These are phyloP conservation scores for Hipparchia sbordonii DNA, from an alignment of 2,888 invertebrate genomes.

Conservation along the genomic window DNA sequence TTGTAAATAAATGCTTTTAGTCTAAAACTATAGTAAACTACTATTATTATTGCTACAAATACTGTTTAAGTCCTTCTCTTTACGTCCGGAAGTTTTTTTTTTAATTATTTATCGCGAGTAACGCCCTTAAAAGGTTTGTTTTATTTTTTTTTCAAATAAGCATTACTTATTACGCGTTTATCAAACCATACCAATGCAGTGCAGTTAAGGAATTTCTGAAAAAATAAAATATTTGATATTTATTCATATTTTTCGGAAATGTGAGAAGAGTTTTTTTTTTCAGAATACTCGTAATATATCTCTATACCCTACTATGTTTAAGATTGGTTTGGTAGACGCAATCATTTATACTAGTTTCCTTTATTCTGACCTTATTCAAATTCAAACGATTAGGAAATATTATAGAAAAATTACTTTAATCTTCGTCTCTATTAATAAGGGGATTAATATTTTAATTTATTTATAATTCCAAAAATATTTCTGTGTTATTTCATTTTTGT, in stretches of 20 bases:
- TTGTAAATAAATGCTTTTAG: conserved; percentile 79
- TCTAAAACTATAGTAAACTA: conserved; percentile 60
- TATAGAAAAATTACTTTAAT: background rate
- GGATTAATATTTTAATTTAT: background rate
- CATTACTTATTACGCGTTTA: background rate
- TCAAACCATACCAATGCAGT: background rate
- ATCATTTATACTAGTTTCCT: background rate
- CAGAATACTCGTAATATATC: background rate
- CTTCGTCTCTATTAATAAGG: background rate
- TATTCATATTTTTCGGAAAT: background rate
- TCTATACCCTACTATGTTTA: background rate
- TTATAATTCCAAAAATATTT: background rate
- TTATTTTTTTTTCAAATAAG: background rate
- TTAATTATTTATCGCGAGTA: background rate
- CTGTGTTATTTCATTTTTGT: background rate
- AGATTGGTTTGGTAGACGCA: background rate
- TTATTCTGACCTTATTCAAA: background rate
- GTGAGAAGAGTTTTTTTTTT: background rate
- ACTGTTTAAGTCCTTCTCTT: background rate
- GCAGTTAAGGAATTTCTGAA: too few relatives aligned
- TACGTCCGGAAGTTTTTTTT: background rate
- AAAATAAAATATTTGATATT: background rate
- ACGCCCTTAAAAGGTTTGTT: background rate
- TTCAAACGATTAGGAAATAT: background rate
- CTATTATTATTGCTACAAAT: conserved; percentile 43